phyloP scores from a whole-genome alignment of 2,797 vertebrate genomes.

The Telmatherina bonti region DNA sequence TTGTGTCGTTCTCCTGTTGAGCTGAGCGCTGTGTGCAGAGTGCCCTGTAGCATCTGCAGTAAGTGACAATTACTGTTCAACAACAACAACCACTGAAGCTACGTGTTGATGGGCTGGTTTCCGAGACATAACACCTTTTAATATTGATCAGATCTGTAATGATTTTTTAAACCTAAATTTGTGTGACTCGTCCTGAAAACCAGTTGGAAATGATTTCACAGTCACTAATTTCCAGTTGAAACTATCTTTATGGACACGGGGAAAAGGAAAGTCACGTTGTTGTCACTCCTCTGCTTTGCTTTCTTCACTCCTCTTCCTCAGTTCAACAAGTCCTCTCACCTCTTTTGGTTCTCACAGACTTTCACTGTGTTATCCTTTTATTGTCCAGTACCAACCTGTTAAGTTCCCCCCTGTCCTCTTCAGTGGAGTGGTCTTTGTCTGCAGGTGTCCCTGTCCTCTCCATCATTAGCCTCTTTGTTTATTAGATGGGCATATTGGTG shows the following conservation, averaged over 20 bases:
- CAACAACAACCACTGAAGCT: constrained; percentile 30
- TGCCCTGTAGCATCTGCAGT: constrained; percentile 86
- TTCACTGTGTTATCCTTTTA: constrained; percentile 10
- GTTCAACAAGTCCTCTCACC: background rate
- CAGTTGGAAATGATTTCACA: constrained; percentile 36
- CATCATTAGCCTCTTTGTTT: constrained; percentile 58
- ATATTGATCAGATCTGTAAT: background rate
- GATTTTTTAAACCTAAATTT: constrained; percentile 27
- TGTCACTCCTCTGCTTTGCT: constrained; percentile 1
- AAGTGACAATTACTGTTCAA: constrained; percentile 77
- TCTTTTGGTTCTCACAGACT: constrained; percentile 13
- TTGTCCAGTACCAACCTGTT: constrained; percentile 47
- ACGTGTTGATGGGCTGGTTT: constrained; percentile 29
- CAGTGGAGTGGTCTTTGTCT: background rate
- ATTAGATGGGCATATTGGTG: constrained; percentile 76
- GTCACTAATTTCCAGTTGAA: constrained; percentile 35
- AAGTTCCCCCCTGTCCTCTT: constrained; percentile 14
- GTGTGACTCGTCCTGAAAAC: constrained; percentile 34
- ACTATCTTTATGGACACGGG: constrained; percentile 8
- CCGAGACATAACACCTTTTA: constrained; percentile 1
- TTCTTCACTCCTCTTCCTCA: constrained; percentile 2
- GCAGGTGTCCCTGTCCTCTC: constrained; percentile 8
- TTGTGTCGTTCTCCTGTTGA: constrained; percentile 71
- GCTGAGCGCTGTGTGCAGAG: constrained; percentile 80
- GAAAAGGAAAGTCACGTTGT: constrained; percentile 26